Evolutionary conservation across 1,140 invertebrate species (phyloP).

Genomic region (Homarus americanus): DNA sequence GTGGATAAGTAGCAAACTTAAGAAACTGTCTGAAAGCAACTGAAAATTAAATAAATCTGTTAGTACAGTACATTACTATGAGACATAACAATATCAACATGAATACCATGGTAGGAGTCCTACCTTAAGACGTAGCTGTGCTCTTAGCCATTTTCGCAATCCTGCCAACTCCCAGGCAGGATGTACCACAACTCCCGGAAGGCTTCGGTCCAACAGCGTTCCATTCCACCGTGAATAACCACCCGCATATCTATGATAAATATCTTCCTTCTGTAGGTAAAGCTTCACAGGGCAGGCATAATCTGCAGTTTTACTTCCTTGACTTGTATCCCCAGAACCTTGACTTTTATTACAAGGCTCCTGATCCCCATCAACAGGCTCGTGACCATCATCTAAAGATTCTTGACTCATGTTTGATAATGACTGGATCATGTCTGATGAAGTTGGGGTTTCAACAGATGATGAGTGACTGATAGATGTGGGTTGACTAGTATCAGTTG

Average conservation of each 20-base stretch:
- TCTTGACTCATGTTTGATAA: slow-evolving; percentile 40
- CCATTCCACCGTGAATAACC: slow-evolving; percentile 50
- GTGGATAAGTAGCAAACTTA: no score
- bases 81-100: no score
- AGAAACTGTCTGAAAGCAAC: no score
- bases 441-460: slow-evolving; percentile 45
- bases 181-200: slow-evolving; percentile 54
- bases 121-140: slow-evolving; percentile 57
- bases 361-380: not conserved
- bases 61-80: no score
- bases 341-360: slow-evolving; percentile 16
- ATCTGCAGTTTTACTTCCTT: not conserved
- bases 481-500: slow-evolving; percentile 37
- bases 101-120: no score
- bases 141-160: slow-evolving; percentile 38
- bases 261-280: slow-evolving; percentile 42
- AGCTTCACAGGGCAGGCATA: slow-evolving; percentile 32
- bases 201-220: slow-evolving; percentile 21
- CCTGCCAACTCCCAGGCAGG: slow-evolving; percentile 62
- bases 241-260: slow-evolving; percentile 19
- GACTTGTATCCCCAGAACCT: slow-evolving; percentile 18
- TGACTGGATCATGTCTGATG: slow-evolving; percentile 56
- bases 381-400: slow-evolving; percentile 22
- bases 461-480: slow-evolving; percentile 43
- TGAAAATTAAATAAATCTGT: no score